Base-by-base conservation (phyloP, 2,797 vertebrate species). In the Amblyraja radiata region DNA sequence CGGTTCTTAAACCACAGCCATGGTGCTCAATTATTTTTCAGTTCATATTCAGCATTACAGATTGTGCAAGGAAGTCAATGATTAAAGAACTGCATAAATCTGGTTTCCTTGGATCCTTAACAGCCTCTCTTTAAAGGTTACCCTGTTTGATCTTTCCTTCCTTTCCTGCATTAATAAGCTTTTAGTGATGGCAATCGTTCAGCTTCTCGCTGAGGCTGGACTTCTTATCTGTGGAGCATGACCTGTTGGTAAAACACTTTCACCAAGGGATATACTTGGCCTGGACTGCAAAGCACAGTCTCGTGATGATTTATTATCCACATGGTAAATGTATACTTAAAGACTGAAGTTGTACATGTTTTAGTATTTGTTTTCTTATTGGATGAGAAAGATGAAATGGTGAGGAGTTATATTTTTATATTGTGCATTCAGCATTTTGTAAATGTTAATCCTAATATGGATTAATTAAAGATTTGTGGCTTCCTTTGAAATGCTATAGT, bases 41-140 rank as follows among this genome's bases (percentile, higher is more conserved):
- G 65, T 88, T 65, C n/a, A 9, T 21, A 63, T 32, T 32, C 32
- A 32, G 84, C 6, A 88, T 32, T 32, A 36, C 18, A 65, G 32
- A 32, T 18, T 65, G 61, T 36, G 5, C 28, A 8, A 32, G 61
- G 61, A 65, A 68, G 61, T 88, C 84, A 21, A 32, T 88, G 65
- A 88, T 68, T 88, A 88, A 78, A 32, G 76, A 78, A 88, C 32
- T 88, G 32, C n/a, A 68, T 61, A 32, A 88, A 65, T 88, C 61
- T 36, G 36, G 61, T 1, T n/a, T 14, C 83, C 83, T n/a, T 63
- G 58, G 58, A 63, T 86, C 61, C 28, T 65, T 65, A n/a, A 86
- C n/a, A 18, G 8, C 4, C 83, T 61, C 28, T 86, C 61, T 88
- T 63, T 65, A 88, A 65, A 88, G 65, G n/a, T 21, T 16, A n/a